These are phyloP conservation scores for Pseudopipra pipra DNA, from an alignment of 2,113 vertebrate species.

Conservation along the genomic window DNA sequence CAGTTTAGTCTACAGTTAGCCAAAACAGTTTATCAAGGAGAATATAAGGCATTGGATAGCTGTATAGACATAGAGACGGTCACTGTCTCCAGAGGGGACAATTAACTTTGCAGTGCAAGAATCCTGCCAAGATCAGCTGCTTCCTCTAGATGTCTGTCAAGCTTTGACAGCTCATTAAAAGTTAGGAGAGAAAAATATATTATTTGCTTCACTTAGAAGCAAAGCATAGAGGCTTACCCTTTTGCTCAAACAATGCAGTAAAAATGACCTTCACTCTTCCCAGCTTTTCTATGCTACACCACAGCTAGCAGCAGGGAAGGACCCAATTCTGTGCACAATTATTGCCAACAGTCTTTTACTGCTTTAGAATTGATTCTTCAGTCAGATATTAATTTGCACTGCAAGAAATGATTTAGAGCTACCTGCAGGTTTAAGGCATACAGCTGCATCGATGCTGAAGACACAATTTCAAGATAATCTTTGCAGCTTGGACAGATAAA, in stretches of 20 bases:
- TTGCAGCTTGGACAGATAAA: background rate
- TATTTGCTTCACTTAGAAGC: background rate
- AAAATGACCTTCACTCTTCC: background rate
- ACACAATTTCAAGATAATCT: background rate
- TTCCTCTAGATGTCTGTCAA: background rate
- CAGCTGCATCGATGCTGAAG: background rate
- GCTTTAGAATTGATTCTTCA: conserved; percentile 8
- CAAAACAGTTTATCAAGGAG: background rate
- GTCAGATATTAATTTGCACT: conserved; percentile 1
- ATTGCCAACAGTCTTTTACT: background rate
- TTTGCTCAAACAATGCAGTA: background rate
- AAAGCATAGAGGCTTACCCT: background rate
- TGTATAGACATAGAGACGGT: background rate
- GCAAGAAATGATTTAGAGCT: background rate
- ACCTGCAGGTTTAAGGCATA: background rate
- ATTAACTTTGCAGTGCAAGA: background rate
- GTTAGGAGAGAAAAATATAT: background rate
- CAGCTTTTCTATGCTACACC: background rate
- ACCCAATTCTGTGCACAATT: background rate
- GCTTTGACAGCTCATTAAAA: conserved; percentile 6
- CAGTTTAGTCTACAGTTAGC: background rate
- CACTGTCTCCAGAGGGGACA: background rate
- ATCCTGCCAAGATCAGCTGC: background rate
- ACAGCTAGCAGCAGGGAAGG: background rate
- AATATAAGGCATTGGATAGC: background rate